phyloP scores from a whole-genome alignment of 2,113 vertebrate species.

The Globicephala melas region DNA sequence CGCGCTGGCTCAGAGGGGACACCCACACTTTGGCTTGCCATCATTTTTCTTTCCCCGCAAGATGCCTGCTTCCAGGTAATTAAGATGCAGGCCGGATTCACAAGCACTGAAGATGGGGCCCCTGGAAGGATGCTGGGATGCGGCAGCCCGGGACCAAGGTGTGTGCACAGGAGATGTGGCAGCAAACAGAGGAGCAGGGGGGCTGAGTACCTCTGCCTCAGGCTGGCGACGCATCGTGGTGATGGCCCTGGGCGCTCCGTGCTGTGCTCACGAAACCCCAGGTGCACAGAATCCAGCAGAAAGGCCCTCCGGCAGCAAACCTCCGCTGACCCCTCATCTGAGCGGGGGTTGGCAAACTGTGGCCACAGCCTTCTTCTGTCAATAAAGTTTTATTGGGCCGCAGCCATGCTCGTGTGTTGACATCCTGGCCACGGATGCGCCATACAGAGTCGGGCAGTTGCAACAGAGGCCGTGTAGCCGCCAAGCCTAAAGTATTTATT shows the following conservation, averaged over 20 bases:
- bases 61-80: background rate
- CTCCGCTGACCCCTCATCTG: fast-evolving
- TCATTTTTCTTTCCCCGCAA: background rate
- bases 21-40: background rate
- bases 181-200: background rate
- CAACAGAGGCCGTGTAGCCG: background rate
- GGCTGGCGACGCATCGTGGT: background rate
- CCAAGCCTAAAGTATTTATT: background rate
- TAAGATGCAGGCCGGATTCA: background rate
- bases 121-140: background rate
- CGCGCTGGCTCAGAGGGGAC: background rate
- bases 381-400: background rate
- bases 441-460: background rate
- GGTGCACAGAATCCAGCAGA: too few relatives aligned
- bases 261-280: too few relatives aligned
- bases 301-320: background rate
- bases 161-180: too few relatives aligned
- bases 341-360: background rate
- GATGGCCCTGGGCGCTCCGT: background rate
- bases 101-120: background rate
- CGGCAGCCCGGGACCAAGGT: fast-evolving
- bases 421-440: fast-evolving
- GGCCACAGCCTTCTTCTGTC: background rate
- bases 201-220: background rate
- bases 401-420: background rate